A percentile compares a stretch with the other conserved stretches of the same genome.
phyloP scores from a whole-genome alignment of 2,113 vertebrate genomes.

The Pseudopodoces humilis region DNA sequence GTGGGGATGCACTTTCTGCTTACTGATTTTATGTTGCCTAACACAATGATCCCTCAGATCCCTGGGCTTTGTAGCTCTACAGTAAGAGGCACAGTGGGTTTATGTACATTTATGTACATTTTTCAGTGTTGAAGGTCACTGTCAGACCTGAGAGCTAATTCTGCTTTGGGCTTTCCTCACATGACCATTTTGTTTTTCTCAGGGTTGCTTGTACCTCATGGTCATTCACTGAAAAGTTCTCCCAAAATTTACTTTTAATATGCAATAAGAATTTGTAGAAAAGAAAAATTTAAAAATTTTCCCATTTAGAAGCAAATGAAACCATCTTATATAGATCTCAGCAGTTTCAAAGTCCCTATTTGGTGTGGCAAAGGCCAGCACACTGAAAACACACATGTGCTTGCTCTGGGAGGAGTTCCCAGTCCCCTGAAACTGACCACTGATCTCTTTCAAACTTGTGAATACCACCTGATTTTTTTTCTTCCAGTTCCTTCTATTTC shows the following conservation, averaged over 20 bases:
- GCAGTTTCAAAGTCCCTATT: neutral
- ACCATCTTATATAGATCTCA: neutral
- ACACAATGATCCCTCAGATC: neutral
- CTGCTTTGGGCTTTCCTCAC: neutral
- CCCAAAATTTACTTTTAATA: neutral
- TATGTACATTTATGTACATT: neutral
- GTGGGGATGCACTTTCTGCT: neutral
- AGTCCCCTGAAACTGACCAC: neutral
- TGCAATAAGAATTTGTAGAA: neutral
- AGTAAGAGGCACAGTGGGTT: neutral
- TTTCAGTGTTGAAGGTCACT: neutral
- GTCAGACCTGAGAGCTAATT: neutral
- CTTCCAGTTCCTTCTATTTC: neutral
- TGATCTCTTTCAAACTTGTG: neutral
- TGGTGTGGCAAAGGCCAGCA: neutral
- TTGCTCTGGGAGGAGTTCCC: neutral
- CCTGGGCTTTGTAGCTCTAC: neutral
- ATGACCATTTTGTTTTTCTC: neutral
- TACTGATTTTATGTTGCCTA: neutral
- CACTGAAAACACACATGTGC: rapidly evolving
- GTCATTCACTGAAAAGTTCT: neutral
- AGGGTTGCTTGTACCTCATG: neutral
- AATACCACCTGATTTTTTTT: neutral
- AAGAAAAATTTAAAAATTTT: neutral
- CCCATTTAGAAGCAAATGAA: neutral